phyloP scores from a whole-genome alignment of 2,113 vertebrate species.

The Hyperoodon ampullatus region DNA sequence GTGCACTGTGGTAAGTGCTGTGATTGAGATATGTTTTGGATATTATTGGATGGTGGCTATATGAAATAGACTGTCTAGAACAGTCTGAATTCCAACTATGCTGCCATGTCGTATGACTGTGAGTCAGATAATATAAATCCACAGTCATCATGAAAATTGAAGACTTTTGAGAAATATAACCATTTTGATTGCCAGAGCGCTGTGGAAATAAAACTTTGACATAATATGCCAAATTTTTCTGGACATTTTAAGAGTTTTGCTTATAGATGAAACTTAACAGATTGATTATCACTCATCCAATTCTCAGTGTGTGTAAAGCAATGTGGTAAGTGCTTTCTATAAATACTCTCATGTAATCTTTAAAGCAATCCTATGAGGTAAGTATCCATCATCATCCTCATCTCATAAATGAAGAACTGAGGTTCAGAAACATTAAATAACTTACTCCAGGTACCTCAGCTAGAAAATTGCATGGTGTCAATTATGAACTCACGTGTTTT shows the following conservation, averaged over 20 bases:
- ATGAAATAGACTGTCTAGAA: neutral
- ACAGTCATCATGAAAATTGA: slow-evolving; percentile 24
- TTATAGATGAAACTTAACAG: slow-evolving; percentile 8
- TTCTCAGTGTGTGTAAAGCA: neutral
- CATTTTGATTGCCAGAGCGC: neutral
- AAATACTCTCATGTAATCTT: neutral
- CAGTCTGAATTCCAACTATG: slow-evolving; percentile 17
- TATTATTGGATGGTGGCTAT: neutral
- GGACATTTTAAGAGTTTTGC: slow-evolving; percentile 23
- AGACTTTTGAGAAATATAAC: slow-evolving; percentile 21
- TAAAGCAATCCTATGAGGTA: slow-evolving; percentile 24
- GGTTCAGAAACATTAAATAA: slow-evolving; percentile 35
- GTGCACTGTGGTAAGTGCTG: neutral
- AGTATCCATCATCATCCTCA: neutral
- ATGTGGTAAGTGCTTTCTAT: neutral
- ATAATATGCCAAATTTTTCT: neutral
- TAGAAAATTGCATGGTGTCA: slow-evolving; percentile 5
- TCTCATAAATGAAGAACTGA: slow-evolving; percentile 22
- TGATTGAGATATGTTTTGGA: neutral
- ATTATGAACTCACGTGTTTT: neutral
- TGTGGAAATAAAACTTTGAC: slow-evolving; percentile 16
- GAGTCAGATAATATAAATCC: slow-evolving; percentile 30
- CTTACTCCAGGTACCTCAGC: neutral
- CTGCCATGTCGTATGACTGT: neutral
- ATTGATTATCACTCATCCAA: neutral